Conservation (phyloP, 1,140 invertebrate species). For the Drosophila murphyi region DNA sequence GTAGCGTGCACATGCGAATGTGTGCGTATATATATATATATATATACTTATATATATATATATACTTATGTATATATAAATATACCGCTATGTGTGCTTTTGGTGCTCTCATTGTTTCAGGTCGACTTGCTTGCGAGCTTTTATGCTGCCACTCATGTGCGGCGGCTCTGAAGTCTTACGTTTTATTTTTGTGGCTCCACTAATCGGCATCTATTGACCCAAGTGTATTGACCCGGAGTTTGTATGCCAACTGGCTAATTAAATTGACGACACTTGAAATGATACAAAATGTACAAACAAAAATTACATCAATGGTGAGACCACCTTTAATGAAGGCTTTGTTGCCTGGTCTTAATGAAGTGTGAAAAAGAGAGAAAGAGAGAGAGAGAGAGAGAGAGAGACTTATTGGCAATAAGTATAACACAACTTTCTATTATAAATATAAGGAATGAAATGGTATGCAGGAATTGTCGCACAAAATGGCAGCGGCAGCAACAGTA, state of each 20-base stretch:
- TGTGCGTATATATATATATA: constrained; percentile 4
- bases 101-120: constrained; percentile 22
- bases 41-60: constrained; percentile 8
- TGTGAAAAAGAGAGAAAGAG: neutral
- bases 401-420: constrained; percentile 48
- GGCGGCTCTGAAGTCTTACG: constrained; percentile 23
- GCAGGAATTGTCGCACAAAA: constrained; percentile 25
- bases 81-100: neutral
- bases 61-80: neutral
- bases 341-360: constrained; percentile 57
- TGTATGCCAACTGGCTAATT: constrained; percentile 54
- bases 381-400: constrained; percentile 25
- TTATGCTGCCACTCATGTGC: constrained; percentile 7
- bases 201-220: constrained; percentile 10
- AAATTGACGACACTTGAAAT: constrained; percentile 69
- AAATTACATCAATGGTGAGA: constrained; percentile 5
- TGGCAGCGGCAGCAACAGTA: neutral
- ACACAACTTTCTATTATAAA: constrained; percentile 66
- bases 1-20: constrained; percentile 33
- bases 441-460: neutral
- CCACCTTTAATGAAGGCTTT: constrained; percentile 65
- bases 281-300: constrained; percentile 29
- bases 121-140: constrained; percentile 26
- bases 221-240: constrained; percentile 13
- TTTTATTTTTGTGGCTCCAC: constrained; percentile 31